Evolutionary conservation across 23 tunicate species (phyloP).

Genomic region (Clavelina lepadiformis): DNA sequence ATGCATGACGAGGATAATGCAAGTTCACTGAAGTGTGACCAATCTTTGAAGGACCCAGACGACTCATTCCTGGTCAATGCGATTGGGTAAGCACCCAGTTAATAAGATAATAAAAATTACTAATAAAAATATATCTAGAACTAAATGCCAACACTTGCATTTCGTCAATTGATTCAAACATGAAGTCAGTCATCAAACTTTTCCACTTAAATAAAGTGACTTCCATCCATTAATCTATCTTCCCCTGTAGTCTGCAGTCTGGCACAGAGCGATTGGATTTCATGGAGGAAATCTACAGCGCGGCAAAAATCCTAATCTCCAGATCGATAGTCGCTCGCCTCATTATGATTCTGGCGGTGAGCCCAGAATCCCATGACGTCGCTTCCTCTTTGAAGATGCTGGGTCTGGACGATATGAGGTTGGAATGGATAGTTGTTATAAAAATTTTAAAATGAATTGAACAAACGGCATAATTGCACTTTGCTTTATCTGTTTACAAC

Average conservation of each 20-base stretch:
- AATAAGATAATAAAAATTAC: no score
- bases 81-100: constrained; percentile 1
- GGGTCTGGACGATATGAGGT: constrained; percentile 73
- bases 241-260: constrained; percentile 3
- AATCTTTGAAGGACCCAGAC: background rate
- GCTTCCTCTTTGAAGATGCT: constrained; percentile 50
- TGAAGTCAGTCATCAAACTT: no score
- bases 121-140: no score
- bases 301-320: constrained; percentile 26
- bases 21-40: background rate
- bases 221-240: no score
- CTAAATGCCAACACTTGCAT: no score
- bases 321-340: constrained; percentile 58
- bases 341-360: constrained; percentile 59
- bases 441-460: background rate
- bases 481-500: background rate
- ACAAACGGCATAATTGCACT: background rate
- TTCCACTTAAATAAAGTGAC: background rate
- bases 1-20: constrained; percentile 21
- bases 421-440: background rate
- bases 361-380: constrained; percentile 45
- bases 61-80: constrained; percentile 3
- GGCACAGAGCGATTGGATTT: constrained; percentile 12
- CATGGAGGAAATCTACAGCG: constrained; percentile 11
- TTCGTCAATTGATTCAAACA: no score